Conservation (phyloP, 2,113 vertebrate genomes). For the Pongo pygmaeus region DNA sequence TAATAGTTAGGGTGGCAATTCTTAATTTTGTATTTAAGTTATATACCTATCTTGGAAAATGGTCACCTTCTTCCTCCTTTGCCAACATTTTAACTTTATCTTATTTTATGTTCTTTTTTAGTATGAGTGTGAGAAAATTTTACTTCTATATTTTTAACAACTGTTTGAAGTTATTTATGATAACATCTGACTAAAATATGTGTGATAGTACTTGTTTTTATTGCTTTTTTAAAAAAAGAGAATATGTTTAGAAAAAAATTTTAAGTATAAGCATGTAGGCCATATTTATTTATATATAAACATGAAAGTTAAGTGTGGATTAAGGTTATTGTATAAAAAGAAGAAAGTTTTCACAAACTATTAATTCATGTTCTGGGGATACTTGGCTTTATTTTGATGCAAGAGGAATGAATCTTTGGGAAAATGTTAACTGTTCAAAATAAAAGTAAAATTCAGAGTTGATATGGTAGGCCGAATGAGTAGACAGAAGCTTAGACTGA, state of each 20-base stretch:
- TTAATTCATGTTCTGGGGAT: slow-evolving; percentile 41
- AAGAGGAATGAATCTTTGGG: slow-evolving; percentile 28
- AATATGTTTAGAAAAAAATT: neutral
- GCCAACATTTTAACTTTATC: slow-evolving; percentile 17
- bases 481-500: neutral
- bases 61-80: neutral
- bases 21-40: slow-evolving; percentile 37
- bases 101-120: slow-evolving; percentile 36
- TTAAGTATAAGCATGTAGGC: neutral
- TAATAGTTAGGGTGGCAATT: neutral
- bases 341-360: slow-evolving; percentile 29
- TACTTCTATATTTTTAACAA: neutral
- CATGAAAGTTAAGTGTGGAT: slow-evolving; percentile 31
- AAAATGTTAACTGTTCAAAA: slow-evolving; percentile 46
- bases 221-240: slow-evolving; percentile 7
- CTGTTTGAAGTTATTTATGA: neutral
- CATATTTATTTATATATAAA: slow-evolving; percentile 26
- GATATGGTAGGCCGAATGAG: neutral
- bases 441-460: slow-evolving; percentile 57
- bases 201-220: neutral
- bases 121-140: slow-evolving; percentile 9
- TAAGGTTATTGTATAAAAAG: slow-evolving; percentile 20
- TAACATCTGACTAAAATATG: slow-evolving; percentile 19
- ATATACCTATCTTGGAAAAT: neutral
- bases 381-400: slow-evolving; percentile 56